A percentile compares a stretch with the other conserved stretches of the same genome.
Conservation (phyloP, 1,140 invertebrate species). For the Hyphantria cunea region DNA sequence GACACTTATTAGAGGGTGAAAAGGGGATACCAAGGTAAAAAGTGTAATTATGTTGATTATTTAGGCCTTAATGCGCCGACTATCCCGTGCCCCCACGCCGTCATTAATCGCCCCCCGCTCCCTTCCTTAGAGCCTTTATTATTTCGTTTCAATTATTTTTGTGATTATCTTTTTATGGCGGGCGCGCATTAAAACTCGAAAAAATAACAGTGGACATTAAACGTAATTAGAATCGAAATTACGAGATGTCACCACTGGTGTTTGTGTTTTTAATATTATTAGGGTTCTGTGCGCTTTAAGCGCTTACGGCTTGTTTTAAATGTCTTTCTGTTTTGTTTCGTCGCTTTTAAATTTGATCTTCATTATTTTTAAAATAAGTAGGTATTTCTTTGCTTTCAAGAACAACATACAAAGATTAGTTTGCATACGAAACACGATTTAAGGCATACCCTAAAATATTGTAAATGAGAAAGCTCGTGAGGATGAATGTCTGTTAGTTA, state of each 20-base stretch:
- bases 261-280: conserved; percentile 33
- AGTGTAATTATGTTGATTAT: conserved; percentile 82
- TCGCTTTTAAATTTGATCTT: neutral
- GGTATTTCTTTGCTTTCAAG: too few species aligned
- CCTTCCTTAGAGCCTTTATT: conserved; percentile 65
- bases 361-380: too few species aligned
- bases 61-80: conserved; percentile 78
- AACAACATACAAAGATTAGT: too few species aligned
- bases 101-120: conserved; percentile 71
- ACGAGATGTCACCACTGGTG: conserved; percentile 61
- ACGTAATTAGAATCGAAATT: conserved; percentile 77
- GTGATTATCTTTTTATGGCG: conserved; percentile 81
- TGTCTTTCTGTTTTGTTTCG: conserved; percentile 10
- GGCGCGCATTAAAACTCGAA: conserved; percentile 76
- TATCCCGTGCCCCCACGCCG: conserved; percentile 57
- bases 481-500: too few species aligned
- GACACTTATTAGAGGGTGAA: conserved; percentile 66
- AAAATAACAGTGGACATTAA: conserved; percentile 79
- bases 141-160: conserved; percentile 82
- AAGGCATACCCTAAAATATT: too few species aligned
- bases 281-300: conserved; percentile 26
- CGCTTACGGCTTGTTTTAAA: conserved; percentile 20
- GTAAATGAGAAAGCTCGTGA: too few species aligned
- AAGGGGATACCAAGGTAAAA: conserved; percentile 71
- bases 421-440: too few species aligned